Conservation (phyloP, 2,797 vertebrate species). For the Chelon auratus region DNA sequence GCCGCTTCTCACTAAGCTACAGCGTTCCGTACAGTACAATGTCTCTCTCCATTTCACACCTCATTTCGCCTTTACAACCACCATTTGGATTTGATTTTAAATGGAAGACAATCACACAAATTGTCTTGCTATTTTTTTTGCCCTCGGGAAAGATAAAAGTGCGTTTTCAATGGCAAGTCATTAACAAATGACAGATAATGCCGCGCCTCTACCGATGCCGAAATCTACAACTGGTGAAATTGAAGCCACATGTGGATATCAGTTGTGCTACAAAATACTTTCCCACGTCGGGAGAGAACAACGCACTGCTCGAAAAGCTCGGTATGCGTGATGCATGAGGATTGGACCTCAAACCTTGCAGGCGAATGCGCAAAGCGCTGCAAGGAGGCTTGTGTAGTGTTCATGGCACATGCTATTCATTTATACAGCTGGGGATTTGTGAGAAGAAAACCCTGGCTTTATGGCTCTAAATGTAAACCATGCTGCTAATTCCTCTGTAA, state of each 20-base stretch:
- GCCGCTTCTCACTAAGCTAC: conserved; percentile 7
- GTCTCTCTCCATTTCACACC: conserved; percentile 55
- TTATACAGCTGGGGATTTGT: conserved; percentile 76
- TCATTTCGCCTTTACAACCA: conserved; percentile 65
- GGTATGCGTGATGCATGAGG: conserved; percentile 70
- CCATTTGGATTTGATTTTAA: conserved; percentile 75
- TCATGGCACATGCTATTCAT: conserved; percentile 67
- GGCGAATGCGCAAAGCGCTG: conserved; percentile 56
- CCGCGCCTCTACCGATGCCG: conserved; percentile 60
- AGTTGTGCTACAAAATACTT: conserved; percentile 78
- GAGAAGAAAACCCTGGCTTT: conserved; percentile 71
- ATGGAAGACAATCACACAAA: conserved; percentile 77
- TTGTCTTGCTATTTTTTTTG: conserved; percentile 72
- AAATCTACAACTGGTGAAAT: conserved; percentile 79
- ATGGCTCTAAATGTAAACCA: conserved; percentile 71
- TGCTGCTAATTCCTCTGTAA: conserved; percentile 71
- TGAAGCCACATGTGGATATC: conserved; percentile 84
- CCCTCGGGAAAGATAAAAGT: conserved; percentile 77
- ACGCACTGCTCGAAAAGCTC: conserved; percentile 40
- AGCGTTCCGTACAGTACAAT: conserved; percentile 16
- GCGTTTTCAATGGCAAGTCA: conserved; percentile 69
- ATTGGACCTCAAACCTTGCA: conserved; percentile 61
- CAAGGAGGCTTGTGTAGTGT: conserved; percentile 37
- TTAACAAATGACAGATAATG: conserved; percentile 84
- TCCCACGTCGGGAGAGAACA: conserved; percentile 77